Conservation (phyloP, 1,140 invertebrate genomes). For the Drosophila azteca region DNA sequence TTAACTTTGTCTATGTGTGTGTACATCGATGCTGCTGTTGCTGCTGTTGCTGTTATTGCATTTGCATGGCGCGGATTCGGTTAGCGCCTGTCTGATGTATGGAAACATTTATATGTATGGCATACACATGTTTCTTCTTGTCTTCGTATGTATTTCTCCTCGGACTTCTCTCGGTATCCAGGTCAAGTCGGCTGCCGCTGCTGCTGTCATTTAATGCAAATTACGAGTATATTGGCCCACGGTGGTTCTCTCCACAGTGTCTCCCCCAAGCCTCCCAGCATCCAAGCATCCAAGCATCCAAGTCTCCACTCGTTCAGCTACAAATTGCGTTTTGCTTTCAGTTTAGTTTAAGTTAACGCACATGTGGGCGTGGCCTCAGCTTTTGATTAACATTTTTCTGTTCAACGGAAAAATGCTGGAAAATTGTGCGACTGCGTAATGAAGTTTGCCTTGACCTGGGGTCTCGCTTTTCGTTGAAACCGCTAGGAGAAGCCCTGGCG, state of each 20-base stretch:
- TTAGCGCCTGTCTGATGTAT: constrained; percentile 57
- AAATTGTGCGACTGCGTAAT: constrained; percentile 12
- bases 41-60: constrained; percentile 20
- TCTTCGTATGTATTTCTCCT: constrained; percentile 19
- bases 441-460: constrained; percentile 38
- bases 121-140: constrained; percentile 38
- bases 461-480: no score
- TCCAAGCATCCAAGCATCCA: no score
- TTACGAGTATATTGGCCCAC: constrained; percentile 36
- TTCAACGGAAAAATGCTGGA: constrained; percentile 15
- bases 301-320: constrained; percentile 6
- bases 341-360: constrained; percentile 38
- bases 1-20: not conserved
- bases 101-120: constrained; percentile 48
- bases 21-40: no score
- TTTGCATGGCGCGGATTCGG: constrained; percentile 18
- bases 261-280: no score
- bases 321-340: constrained; percentile 65
- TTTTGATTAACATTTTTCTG: constrained; percentile 40
- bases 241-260: constrained; percentile 35
- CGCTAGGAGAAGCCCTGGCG: not conserved
- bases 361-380: constrained; percentile 48
- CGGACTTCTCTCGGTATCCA: constrained; percentile 37
- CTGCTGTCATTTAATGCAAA: constrained; percentile 75
- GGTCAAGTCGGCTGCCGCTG: constrained; percentile 52